These are phyloP conservation scores for Ptyas mucosa DNA, from an alignment of 2,113 vertebrate genomes.

Conservation along the genomic window DNA sequence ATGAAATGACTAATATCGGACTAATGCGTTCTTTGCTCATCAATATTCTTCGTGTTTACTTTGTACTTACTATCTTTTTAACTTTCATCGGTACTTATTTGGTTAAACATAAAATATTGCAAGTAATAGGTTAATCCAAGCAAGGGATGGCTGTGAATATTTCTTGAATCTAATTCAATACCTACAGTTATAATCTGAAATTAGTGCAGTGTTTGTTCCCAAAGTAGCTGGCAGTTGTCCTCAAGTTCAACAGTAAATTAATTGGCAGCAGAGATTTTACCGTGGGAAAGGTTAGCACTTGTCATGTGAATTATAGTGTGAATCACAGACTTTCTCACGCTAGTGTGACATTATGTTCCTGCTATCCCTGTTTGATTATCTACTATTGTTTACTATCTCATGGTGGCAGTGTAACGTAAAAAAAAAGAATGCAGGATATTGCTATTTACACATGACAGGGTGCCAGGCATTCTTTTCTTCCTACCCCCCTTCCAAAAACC, in stretches of 20 bases:
- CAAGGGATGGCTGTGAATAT: slow-evolving; percentile 35
- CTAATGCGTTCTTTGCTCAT: background rate
- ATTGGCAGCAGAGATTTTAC: slow-evolving; percentile 63
- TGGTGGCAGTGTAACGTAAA: slow-evolving; percentile 69
- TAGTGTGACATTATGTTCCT: slow-evolving; percentile 65
- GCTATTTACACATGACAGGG: slow-evolving; percentile 53
- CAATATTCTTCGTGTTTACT: background rate
- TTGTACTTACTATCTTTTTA: background rate
- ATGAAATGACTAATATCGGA: background rate
- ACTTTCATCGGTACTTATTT: background rate
- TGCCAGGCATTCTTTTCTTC: slow-evolving; percentile 33
- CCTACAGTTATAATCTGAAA: slow-evolving; percentile 55
- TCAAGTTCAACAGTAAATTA: slow-evolving; percentile 61
- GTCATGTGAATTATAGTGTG: slow-evolving; percentile 38
- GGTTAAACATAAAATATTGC: slow-evolving; percentile 18
- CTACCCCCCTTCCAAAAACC: slow-evolving; percentile 8
- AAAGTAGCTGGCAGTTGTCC: slow-evolving; percentile 69
- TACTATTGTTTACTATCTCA: slow-evolving; percentile 71
- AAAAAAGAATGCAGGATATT: slow-evolving; percentile 66
- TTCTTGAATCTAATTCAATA: slow-evolving; percentile 59
- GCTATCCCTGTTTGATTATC: slow-evolving; percentile 67
- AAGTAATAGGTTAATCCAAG: slow-evolving; percentile 15
- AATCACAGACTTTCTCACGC: slow-evolving; percentile 79
- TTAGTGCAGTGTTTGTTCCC: slow-evolving; percentile 70
- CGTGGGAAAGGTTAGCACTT: slow-evolving; percentile 77